Base-by-base conservation (phyloP, 2,113 vertebrate genomes). In the Girardinichthys multiradiatus region DNA sequence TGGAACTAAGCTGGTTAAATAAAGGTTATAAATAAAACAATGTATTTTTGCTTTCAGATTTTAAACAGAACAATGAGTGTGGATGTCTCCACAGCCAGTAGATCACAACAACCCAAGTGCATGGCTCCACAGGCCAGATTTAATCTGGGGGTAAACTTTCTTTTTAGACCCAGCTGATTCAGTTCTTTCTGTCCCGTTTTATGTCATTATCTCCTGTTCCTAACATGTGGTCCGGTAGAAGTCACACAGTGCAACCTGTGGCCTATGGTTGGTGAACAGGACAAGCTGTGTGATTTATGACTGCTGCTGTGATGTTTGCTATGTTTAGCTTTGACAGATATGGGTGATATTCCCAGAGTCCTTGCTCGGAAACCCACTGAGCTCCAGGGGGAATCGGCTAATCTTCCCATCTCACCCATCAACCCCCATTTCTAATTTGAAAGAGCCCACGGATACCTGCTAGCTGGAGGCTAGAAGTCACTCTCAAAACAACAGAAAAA, bases 261-360 rank as follows among this genome's bases (percentile, higher is more conserved):
- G 54, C 60, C 27, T 10, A 39, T 6, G 64, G 70, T 80, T 79
- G 85, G 82, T 68, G 84, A 74, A 64, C 61, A 28, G 74, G 70
- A 81, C 89, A 83, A 81, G 80, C 87, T 82, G 80, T 75, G 86
- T 91, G 89, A 91, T 89, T 89, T 87, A 88, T 86, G 82, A 63
- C 72, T 30, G 72, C 61, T 37, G 64, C 75, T 87, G 69, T 83
- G 85, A 80, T 85, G 82, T 82, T 85, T 57, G 65, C 67, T 58
- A 29, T 70, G 86, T 77, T 86, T 73, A 85, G 57, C 80, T 68
- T 70, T 86, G 88, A 91, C 89, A 83, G 73, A 87, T 84, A 87
- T 76, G 79, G 79, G 74, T 80, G 82, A 89, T 90, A 90, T 72
- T 90, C 81, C 83, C 87, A 72, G 77, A 88, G 87, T 87, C 85